These are phyloP conservation scores for Drosophila sturtevanti DNA, from an alignment of 1,140 invertebrate genomes.

Conservation along the genomic window DNA sequence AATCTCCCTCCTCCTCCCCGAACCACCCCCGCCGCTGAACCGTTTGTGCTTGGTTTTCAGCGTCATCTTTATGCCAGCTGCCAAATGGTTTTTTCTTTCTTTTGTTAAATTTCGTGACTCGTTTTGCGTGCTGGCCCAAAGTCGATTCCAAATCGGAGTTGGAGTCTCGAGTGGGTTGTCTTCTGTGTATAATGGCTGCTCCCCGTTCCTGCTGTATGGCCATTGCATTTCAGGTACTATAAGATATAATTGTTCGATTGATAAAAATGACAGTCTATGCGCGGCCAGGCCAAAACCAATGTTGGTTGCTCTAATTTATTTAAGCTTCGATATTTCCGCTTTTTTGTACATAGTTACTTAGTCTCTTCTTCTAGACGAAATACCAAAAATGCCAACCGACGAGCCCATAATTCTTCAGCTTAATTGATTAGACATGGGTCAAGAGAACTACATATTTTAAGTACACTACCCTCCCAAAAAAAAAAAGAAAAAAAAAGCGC, in stretches of 20 bases:
- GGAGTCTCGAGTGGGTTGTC: conserved; percentile 25
- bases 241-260: conserved; percentile 73
- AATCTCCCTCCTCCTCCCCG: not conserved
- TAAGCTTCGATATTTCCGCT: conserved; percentile 62
- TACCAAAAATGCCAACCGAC: not conserved
- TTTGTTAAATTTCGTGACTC: conserved; percentile 56
- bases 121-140: conserved; percentile 63
- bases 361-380: conserved; percentile 13
- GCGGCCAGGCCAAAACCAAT: conserved; percentile 11
- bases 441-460: conserved; percentile 14
- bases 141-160: not conserved
- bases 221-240: conserved; percentile 16
- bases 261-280: conserved; percentile 46
- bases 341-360: conserved; percentile 40
- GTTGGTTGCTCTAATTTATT: conserved; percentile 73
- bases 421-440: conserved; percentile 64
- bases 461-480: not conserved
- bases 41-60: conserved; percentile 16
- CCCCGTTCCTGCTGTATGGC: conserved; percentile 1
- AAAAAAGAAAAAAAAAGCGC: not conserved
- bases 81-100: conserved; percentile 41
- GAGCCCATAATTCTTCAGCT: conserved; percentile 56
- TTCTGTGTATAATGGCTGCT: not conserved
- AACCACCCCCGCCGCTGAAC: not conserved
- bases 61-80: conserved; percentile 61